Conservation (phyloP, 2,888 invertebrate species). For the Tenthredo distinguenda region DNA sequence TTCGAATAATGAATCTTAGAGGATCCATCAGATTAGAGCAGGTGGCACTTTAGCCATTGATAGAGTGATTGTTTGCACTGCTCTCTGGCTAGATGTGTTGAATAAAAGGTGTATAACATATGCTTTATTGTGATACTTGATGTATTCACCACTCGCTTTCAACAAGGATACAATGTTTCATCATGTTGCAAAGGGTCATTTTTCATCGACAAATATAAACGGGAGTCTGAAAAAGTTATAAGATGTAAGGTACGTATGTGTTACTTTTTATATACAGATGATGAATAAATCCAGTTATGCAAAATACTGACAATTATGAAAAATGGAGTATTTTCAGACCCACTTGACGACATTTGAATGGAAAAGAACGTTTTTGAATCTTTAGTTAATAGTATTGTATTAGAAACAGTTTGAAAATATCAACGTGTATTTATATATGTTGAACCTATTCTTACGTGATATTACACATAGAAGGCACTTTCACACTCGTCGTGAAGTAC, state of each 20-base stretch:
- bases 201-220: neutral
- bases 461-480: neutral
- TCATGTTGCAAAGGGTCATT: neutral
- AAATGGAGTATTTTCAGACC: neutral
- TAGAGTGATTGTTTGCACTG: conserved; percentile 48
- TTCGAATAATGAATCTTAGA: conserved; percentile 17
- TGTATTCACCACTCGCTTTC: neutral
- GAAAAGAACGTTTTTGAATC: neutral
- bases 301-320: neutral
- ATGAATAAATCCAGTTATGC: neutral
- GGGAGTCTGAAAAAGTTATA: neutral
- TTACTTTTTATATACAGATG: neutral
- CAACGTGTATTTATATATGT: neutral
- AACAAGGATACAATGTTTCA: neutral
- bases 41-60: conserved; percentile 45
- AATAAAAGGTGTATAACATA: conserved; percentile 7
- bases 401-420: neutral
- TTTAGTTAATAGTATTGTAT: neutral
- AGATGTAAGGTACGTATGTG: neutral
- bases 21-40: conserved; percentile 28
- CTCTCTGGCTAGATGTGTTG: conserved; percentile 24
- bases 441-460: conserved; percentile 30
- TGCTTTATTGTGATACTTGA: conserved; percentile 31
- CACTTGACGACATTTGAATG: neutral
- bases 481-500: too few species aligned